These are phyloP conservation scores for Brachyalestes nurse DNA, from an alignment of 2,797 vertebrate species.

Conservation along the genomic window DNA sequence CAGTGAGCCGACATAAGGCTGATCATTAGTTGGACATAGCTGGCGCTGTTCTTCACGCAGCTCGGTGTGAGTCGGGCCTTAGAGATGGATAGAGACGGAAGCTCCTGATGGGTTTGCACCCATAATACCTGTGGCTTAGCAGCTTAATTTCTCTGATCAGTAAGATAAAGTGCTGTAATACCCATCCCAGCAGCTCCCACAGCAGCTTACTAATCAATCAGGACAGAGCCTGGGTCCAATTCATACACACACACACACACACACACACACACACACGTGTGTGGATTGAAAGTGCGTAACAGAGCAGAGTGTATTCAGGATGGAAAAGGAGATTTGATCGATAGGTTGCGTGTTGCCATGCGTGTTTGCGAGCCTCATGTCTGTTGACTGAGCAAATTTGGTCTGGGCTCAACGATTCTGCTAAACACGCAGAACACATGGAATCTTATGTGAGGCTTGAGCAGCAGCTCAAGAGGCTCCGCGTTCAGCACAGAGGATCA, in stretches of 20 bases:
- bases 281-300: background rate
- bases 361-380: background rate
- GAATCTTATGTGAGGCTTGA: slow-evolving; percentile 1
- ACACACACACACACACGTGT: too few species aligned
- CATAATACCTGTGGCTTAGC: slow-evolving; percentile 63
- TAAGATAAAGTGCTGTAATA: slow-evolving; percentile 54
- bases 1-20: too few species aligned
- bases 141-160: slow-evolving; percentile 54
- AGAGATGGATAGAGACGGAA: background rate
- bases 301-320: background rate
- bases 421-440: slow-evolving; percentile 8
- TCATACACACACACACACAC: background rate
- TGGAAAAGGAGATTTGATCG: background rate
- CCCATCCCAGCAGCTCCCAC: slow-evolving; percentile 20
- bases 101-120: slow-evolving; percentile 36
- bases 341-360: background rate
- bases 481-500: slow-evolving; percentile 64
- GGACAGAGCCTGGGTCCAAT: background rate
- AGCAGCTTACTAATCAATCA: slow-evolving; percentile 19
- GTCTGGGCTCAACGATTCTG: slow-evolving; percentile 1
- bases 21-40: too few species aligned
- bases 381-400: background rate
- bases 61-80: too few species aligned
- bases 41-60: too few species aligned
- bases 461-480: slow-evolving; percentile 5